Conservation (phyloP, 2,113 vertebrate genomes). For the Lagenorhynchus albirostris region DNA sequence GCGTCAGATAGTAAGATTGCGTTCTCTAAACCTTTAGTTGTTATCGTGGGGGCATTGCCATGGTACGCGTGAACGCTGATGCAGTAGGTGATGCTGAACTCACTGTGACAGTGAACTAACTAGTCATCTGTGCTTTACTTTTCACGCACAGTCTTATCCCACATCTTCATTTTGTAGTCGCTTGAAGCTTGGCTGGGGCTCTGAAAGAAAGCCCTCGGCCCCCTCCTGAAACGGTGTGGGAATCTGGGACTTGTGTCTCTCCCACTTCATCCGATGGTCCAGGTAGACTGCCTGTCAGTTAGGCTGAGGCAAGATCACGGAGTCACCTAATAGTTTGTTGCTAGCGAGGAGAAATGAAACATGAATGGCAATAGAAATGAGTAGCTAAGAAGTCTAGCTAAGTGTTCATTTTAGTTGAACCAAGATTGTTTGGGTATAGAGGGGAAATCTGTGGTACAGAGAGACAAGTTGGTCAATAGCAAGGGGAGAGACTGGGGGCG, state of each 20-base stretch:
- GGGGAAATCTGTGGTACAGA: not conserved
- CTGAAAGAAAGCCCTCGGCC: not conserved
- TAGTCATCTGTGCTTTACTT: not conserved
- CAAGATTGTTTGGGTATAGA: not conserved
- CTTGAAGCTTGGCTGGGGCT: not conserved
- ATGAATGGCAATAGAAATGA: not conserved
- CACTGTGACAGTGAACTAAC: fast-evolving
- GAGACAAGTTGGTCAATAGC: fast-evolving
- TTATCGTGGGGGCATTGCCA: fast-evolving
- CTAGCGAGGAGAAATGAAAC: not conserved
- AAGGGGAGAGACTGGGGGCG: not conserved
- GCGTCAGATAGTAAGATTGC: fast-evolving
- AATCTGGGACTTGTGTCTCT: not conserved
- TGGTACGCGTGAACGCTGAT: fast-evolving
- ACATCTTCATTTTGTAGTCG: fast-evolving
- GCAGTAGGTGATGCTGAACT: fast-evolving
- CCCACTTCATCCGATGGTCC: too few relatives aligned
- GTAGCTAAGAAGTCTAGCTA: not conserved
- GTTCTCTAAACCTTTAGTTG: fast-evolving
- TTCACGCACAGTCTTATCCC: fast-evolving
- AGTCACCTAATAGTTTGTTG: too few relatives aligned
- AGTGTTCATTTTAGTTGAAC: not conserved
- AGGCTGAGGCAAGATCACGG: not conserved
- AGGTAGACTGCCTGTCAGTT: fast-evolving
- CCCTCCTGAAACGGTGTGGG: not conserved